These are phyloP conservation scores for Arrhopalites spinosus DNA, from an alignment of 2,888 invertebrate genomes.

Conservation along the genomic window DNA sequence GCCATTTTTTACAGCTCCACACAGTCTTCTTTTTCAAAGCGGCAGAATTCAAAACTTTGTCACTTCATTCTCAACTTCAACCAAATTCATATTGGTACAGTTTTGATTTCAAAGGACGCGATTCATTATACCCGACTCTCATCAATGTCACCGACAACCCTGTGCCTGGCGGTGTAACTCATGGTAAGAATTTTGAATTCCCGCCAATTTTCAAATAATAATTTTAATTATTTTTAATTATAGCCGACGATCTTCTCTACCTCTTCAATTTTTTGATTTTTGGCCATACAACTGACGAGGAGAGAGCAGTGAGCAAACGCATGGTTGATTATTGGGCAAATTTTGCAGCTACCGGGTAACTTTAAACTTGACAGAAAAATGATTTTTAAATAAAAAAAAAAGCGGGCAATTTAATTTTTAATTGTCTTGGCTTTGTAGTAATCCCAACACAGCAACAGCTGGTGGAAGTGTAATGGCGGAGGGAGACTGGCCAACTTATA, in stretches of 20 bases:
- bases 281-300: too few species aligned
- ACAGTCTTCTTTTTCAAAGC: conserved; percentile 63
- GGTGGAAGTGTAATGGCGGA: too few species aligned
- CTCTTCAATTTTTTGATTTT: too few species aligned
- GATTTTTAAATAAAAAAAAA: too few species aligned
- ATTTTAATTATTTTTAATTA: too few species aligned
- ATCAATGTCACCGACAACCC: conserved; percentile 5
- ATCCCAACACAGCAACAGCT: too few species aligned
- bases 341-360: too few species aligned
- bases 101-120: conserved; percentile 62
- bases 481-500: neutral
- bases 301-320: conserved; percentile 60
- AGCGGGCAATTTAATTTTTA: too few species aligned
- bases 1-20: conserved; percentile 61
- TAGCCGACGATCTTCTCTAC: conserved; percentile 58
- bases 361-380: too few species aligned
- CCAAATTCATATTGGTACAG: conserved; percentile 62
- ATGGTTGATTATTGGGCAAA: conserved; percentile 63
- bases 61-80: conserved; percentile 58
- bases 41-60: conserved; percentile 59
- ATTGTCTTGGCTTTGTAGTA: too few species aligned
- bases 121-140: conserved; percentile 57
- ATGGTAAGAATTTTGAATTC: conserved; percentile 58
- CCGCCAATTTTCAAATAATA: too few species aligned
- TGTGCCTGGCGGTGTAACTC: conserved; percentile 60